Base-by-base conservation (phyloP, 2,113 vertebrate genomes). In the Echinops telfairi region DNA sequence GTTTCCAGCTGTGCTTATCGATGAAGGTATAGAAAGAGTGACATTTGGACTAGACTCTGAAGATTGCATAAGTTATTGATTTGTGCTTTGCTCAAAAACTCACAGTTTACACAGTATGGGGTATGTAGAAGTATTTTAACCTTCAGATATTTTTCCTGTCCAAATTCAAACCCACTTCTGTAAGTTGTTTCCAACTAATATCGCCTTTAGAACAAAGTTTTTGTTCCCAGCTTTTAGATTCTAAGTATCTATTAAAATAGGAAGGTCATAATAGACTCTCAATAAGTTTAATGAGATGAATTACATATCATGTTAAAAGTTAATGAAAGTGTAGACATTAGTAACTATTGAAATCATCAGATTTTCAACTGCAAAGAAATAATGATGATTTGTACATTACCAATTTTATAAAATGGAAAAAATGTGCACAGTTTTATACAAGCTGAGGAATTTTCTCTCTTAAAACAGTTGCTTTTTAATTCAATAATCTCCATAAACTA, bases 281-380 rank as follows among this genome's bases (percentile, higher is more conserved):
- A 82, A 19, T 80, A 47, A 93, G 64, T 16, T 88, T 83, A 95
- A 88, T 58, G 4, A 75, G 58, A 93, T 47, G 0, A 85, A 73
- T 86, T 81, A 83, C 22, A 23, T 3, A 86, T 81, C 23, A 68
- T 71, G 7, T 60, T 90, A 4, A 96, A 93, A 95, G 89, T 53
- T 84, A 73, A 53, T 81, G 10, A 25, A 89, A 91, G 88, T 71
- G 19, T 84, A 15, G 3, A 68, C 19, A 62, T 85, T 90, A 53
- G 3, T 75, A 91, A 89, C 92, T 87, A 82, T 68, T 25, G 31
- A 88, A 90, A 81, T 81, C 11, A 80, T 43, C 47, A 90, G n/a
- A 86, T 83, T 88, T 90, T 85, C 36, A 92, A 88, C 12, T 64
- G 36, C 3, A 86, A 83, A 43, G 20, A 23, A 92, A 88, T 92